These are phyloP conservation scores for Onychostruthus taczanowskii DNA, from an alignment of 2,113 vertebrate species.

Conservation along the genomic window DNA sequence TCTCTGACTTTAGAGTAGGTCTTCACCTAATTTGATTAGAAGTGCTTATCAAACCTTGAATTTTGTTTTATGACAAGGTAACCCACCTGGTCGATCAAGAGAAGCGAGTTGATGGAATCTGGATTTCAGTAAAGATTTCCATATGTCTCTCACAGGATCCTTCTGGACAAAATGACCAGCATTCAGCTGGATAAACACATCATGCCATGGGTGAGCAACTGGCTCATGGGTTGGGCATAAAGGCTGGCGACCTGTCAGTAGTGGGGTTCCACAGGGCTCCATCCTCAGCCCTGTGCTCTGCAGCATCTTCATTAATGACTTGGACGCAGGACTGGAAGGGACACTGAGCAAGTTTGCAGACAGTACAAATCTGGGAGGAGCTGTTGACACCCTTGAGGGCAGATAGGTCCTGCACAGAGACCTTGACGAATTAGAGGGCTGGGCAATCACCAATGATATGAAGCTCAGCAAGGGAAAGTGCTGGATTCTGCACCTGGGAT, in stretches of 20 bases:
- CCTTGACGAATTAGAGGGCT: neutral
- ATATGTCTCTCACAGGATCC: neutral
- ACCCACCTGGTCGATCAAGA: neutral
- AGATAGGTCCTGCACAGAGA: neutral
- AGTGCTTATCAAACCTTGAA: neutral
- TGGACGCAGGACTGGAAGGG: neutral
- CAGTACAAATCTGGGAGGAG: neutral
- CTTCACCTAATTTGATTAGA: neutral
- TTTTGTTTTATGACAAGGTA: neutral
- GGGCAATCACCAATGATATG: neutral
- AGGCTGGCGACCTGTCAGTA: neutral
- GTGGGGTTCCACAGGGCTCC: neutral
- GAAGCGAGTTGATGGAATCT: neutral
- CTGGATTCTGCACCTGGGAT: neutral
- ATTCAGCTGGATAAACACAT: neutral
- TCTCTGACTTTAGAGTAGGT: neutral
- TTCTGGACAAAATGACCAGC: neutral
- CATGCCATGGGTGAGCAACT: neutral
- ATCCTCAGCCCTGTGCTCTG: neutral
- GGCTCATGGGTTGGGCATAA: accelerated
- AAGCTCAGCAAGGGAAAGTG: neutral
- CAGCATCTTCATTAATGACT: neutral
- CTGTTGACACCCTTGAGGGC: neutral
- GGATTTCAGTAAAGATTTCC: neutral
- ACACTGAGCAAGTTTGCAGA: too few relatives aligned